Conservation (phyloP, 2,888 invertebrate genomes). For the Leptinotarsa haldemani region DNA sequence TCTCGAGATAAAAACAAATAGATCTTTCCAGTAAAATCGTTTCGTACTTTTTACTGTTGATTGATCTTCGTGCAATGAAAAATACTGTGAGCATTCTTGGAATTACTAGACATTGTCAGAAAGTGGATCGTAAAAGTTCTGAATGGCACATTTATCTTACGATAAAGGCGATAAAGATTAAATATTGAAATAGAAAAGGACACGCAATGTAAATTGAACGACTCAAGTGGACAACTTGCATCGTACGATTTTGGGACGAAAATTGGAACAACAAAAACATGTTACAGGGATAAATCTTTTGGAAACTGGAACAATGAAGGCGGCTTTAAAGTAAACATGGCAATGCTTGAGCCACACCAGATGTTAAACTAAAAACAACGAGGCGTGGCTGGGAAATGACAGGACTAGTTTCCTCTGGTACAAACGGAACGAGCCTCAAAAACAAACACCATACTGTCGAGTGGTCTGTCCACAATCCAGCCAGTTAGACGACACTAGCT, state of each 20-base stretch:
- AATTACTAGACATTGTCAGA: constrained; percentile 4
- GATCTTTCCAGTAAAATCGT: neutral
- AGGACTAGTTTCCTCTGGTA: no score
- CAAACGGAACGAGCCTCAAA: no score
- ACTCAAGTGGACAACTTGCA: neutral
- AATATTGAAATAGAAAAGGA: constrained; percentile 14
- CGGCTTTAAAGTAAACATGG: no score
- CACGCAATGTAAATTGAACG: neutral
- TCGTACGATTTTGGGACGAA: neutral
- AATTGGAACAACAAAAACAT: neutral
- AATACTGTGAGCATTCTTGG: neutral
- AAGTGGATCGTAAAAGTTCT: constrained; percentile 7
- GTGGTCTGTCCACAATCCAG: no score
- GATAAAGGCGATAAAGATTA: constrained; percentile 18
- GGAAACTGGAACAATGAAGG: no score
- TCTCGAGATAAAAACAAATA: neutral
- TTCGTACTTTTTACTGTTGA: neutral
- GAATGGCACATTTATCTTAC: constrained; percentile 12
- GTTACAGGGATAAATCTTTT: no score
- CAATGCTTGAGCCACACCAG: no score
- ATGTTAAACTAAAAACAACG: no score
- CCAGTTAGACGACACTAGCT: no score
- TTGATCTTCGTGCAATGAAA: constrained; percentile 17
- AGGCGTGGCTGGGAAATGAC: no score
- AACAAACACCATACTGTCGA: no score